phyloP scores from a whole-genome alignment of 2,113 vertebrate genomes.

The Ahaetulla prasina region DNA sequence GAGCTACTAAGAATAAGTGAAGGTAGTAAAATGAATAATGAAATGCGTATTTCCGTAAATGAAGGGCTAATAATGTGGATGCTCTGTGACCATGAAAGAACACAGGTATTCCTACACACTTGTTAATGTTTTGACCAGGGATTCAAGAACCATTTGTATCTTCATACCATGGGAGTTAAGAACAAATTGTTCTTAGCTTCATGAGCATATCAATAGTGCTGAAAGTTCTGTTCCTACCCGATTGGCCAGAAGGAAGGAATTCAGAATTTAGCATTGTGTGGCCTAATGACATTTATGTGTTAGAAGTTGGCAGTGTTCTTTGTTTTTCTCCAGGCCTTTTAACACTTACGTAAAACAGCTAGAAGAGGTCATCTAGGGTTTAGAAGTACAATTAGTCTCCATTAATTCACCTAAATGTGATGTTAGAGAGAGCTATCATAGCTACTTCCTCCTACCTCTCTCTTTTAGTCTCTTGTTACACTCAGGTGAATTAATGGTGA shows the following conservation, averaged over 20 bases:
- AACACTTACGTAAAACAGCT: background rate
- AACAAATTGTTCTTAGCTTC: background rate
- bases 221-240: background rate
- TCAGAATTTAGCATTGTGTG: background rate
- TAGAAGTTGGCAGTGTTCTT: background rate
- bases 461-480: background rate
- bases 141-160: background rate
- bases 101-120: background rate
- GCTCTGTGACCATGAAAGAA: background rate
- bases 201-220: background rate
- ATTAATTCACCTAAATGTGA: background rate
- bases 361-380: background rate
- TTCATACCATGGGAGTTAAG: background rate
- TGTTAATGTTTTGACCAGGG: background rate
- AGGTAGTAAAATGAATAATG: background rate
- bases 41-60: background rate
- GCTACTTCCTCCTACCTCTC: background rate
- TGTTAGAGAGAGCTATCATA: background rate
- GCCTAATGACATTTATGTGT: background rate
- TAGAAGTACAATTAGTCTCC: background rate
- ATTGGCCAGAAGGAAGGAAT: background rate
- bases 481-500: background rate
- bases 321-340: background rate
- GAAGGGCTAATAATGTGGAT: background rate
- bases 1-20: background rate